phyloP scores from a whole-genome alignment of 2,888 invertebrate genomes.

The Cataglyphis cursor region DNA sequence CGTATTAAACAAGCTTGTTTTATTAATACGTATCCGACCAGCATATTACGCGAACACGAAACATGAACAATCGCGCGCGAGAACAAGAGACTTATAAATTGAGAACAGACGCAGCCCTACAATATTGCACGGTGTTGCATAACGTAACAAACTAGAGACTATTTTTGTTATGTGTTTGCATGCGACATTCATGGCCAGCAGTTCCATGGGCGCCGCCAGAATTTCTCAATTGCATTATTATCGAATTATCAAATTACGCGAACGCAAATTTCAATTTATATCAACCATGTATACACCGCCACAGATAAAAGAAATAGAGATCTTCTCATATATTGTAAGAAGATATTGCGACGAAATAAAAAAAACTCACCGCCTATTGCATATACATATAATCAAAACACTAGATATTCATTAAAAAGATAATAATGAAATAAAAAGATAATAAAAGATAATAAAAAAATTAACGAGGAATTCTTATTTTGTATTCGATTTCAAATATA shows the following conservation, averaged over 20 bases:
- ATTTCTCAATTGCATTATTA: conserved; percentile 28
- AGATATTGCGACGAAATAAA: not conserved
- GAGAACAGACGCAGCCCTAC: conserved; percentile 27
- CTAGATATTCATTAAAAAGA: not conserved
- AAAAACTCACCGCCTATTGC: not conserved
- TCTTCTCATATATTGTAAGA: not conserved
- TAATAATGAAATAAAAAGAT: no score
- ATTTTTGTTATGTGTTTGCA: not conserved
- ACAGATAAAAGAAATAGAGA: not conserved
- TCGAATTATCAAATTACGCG: not conserved
- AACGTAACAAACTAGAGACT: not conserved
- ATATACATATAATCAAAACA: not conserved
- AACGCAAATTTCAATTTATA: not conserved
- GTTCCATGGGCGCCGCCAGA: not conserved
- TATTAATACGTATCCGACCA: not conserved
- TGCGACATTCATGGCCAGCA: not conserved
- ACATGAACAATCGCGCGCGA: conserved; percentile 23
- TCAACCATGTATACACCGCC: not conserved
- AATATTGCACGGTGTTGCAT: conserved; percentile 25
- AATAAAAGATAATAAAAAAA: no score
- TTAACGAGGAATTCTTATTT: not conserved
- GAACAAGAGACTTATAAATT: conserved; percentile 8
- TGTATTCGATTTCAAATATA: not conserved
- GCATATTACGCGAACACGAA: conserved; percentile 2
- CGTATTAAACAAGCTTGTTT: not conserved